phyloP scores from a whole-genome alignment of 2,113 vertebrate species.

The Laterallus jamaicensis region DNA sequence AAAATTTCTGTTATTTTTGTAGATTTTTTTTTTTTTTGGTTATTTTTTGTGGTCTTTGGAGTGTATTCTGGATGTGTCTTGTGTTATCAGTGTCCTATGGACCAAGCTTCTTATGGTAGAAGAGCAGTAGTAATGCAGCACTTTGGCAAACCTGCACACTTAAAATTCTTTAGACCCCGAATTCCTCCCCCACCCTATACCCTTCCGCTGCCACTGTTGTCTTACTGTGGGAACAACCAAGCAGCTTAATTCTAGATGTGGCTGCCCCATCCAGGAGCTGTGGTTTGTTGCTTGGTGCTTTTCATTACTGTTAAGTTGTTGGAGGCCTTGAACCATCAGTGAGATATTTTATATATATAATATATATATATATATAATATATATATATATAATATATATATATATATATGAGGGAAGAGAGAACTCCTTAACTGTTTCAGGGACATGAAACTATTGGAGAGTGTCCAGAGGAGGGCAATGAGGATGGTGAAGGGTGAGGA shows the following conservation, averaged over 20 bases:
- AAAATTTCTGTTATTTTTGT: background rate
- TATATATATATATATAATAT: background rate
- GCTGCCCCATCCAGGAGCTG: background rate
- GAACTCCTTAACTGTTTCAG: background rate
- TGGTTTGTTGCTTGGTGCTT: background rate
- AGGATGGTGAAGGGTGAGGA: too few relatives aligned
- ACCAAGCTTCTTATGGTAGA: background rate
- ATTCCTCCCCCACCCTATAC: fast-evolving
- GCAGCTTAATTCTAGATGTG: background rate
- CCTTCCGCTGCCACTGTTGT: background rate
- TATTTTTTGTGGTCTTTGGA: background rate
- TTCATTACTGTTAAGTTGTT: background rate
- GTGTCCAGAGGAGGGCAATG: too few relatives aligned
- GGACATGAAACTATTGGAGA: too few relatives aligned
- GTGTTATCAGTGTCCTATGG: background rate
- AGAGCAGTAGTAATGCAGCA: background rate
- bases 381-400: background rate
- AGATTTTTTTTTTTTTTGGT: background rate
- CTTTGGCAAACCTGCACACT: background rate
- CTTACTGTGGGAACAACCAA: background rate
- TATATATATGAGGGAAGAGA: background rate
- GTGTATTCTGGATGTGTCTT: background rate
- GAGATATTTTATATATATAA: background rate
- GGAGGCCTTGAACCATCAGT: background rate
- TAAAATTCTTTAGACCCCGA: background rate